Percentiles rank a stretch among this genome's conserved stretches.
Evolutionary conservation across 2,888 invertebrate species (phyloP).

Genomic region (Folsomia candida): DNA sequence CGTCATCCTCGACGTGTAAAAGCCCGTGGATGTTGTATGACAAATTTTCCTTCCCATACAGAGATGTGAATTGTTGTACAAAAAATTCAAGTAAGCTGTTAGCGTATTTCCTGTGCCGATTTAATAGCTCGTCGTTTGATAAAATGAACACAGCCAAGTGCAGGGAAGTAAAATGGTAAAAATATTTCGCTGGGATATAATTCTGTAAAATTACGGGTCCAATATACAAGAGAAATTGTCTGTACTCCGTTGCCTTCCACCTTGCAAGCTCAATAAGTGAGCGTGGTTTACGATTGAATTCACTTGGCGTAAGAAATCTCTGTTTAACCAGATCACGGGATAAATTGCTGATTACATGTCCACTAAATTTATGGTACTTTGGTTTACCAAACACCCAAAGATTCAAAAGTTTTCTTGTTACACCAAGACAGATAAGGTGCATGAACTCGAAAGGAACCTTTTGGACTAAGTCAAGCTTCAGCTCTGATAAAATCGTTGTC

Average conservation of each 20-base stretch:
- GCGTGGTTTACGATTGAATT: slow-evolving; percentile 49
- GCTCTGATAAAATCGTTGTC: background rate
- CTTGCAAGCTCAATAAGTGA: slow-evolving; percentile 42
- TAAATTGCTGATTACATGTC: background rate
- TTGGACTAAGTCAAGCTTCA: slow-evolving; percentile 4
- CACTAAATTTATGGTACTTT: background rate
- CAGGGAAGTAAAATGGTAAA: slow-evolving; percentile 25
- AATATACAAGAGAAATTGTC: slow-evolving; percentile 49
- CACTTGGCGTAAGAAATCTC: background rate
- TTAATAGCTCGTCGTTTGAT: background rate
- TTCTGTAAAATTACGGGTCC: slow-evolving; percentile 45
- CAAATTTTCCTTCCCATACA: slow-evolving; percentile 47
- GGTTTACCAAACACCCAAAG: slow-evolving; percentile 14
- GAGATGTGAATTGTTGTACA: slow-evolving; percentile 43
- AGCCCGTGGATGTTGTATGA: too few relatives aligned
- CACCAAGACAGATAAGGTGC: slow-evolving; percentile 22
- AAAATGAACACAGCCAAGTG: too few relatives aligned
- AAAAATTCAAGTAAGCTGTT: slow-evolving; percentile 28
- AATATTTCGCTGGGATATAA: slow-evolving; percentile 29
- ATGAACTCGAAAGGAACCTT: slow-evolving; percentile 19
- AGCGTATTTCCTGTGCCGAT: slow-evolving; percentile 17
- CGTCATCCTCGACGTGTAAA: slow-evolving; percentile 49
- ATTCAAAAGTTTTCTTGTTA: slow-evolving; percentile 8
- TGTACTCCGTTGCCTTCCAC: slow-evolving; percentile 51
- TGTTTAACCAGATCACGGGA: too few relatives aligned